Evolutionary conservation across 2,797 vertebrate genomes (phyloP), one percentile per base, ranked within the genome.

Genomic region (Kryptolebias ocellatus): DNA sequence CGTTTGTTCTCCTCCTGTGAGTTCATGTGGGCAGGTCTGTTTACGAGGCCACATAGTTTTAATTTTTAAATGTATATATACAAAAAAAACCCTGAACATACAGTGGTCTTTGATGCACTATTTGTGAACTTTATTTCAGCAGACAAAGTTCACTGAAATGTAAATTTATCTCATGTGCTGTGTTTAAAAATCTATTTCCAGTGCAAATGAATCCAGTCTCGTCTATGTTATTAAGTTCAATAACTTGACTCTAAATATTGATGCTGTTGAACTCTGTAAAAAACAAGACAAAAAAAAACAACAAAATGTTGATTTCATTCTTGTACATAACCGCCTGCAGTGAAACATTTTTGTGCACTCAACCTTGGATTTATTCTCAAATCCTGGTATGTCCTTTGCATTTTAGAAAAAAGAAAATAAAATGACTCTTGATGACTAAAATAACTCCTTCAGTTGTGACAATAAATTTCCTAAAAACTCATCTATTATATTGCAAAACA

Each of bases 331-430:
- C 90, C 82, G 90, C 92, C 92, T 94, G 92, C 93, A 90, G 92
- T 94, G 90, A 85, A 93, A 94, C 90, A 93, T 93, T 94, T 94
- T 93, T 94, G 93, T 94, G 93, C 92, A 93, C 91, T 91, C 87
- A 90, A 92, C 89, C 83, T 93, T 84, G 94, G 94, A 94, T 94
- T 94, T 94, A 94, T 94, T 94, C 93, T 94, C 93, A 94, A 94
- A 94, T 94, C 93, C 94, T 94, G 90, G 92, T 94, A 92, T 93
- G 92, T 94, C 90, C 91, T 94, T 93, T 93, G 92, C 92, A 94
- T 94, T 94, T 94, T 93, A 94, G 91, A 92, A 90, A 87, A 66
- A 93, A 24, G 83, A 50, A 92, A 94, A 93, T 93, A 94, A 94
- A 94, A 80, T 73, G 69, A 89, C 82, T 89, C 91, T 92, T 93